Base-by-base conservation (phyloP, 92 coral and sea anemone species). In the Siderastrea radians region DNA sequence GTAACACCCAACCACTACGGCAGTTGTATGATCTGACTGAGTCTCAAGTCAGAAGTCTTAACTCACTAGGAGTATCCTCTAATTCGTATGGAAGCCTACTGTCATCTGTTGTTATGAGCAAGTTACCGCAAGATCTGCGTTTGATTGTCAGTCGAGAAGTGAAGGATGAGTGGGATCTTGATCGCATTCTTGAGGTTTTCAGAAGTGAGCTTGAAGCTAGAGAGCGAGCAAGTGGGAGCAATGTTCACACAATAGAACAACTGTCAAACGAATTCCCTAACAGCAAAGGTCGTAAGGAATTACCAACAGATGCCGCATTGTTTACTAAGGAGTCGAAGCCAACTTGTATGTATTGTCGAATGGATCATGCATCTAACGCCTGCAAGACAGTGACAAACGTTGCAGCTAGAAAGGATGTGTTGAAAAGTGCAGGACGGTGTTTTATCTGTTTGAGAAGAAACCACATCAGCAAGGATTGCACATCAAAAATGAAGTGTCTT, bases 111-210 rank as follows among this genome's bases (percentile, higher is more conserved):
- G 73, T 90, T 19, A 90, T 90, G 93, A 77, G 64, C 4, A 85
- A 85, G 80, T 64, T 90, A 73, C 87, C 90, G 45, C 78, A 82
- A 49, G 90, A 69, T 73, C 52, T 86, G 68, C 69, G 75, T 6
- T 63, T 90, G 68, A 76, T 90, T 43, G 53, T 83, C 85, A 72
- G 82, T 55, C 87, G 74, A 57, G 76, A 86, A 8, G 81, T 78
- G 81, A 65, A 86, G 72, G 81, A 86, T 50, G 87, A 90, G 75
- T 85, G 90, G 90, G 84, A 86, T 17, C 75, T 90, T n/a, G 90
- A 84, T 83, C 60, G 67, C 44, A 81, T 90, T 52, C 38, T 26
- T 26, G 38, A 26, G 0, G 38, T 26, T 26, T 26, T 26, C 38
- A 26, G 38, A 26, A 26, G 38, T 26, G 38, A 26, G 38, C 38